These are phyloP conservation scores for Ophioninae sp. DNA, from an alignment of 2,888 invertebrate genomes.

Conservation along the genomic window DNA sequence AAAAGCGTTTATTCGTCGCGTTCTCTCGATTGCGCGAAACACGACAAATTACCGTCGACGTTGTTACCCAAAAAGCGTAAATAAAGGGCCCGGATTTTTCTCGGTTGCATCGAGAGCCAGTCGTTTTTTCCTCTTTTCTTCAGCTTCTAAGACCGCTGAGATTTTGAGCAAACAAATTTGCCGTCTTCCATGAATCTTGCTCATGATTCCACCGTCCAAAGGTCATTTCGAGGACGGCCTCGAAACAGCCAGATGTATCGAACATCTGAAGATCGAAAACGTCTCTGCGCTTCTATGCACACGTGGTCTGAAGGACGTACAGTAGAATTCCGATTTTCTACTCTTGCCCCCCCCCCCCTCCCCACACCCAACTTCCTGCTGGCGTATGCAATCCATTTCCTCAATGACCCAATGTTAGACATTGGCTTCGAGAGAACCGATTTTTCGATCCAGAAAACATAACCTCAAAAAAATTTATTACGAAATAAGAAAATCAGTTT, in stretches of 20 bases:
- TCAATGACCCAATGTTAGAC: too few species aligned
- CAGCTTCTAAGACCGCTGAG: conserved; percentile 68
- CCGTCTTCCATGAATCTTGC: conserved; percentile 42
- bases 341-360: too few species aligned
- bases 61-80: background rate
- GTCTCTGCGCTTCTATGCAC: background rate
- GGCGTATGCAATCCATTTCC: too few species aligned
- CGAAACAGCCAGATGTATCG: background rate
- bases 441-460: too few species aligned
- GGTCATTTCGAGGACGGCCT: background rate
- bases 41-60: conserved; percentile 19
- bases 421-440: too few species aligned
- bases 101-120: conserved; percentile 45
- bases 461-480: too few species aligned
- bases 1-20: conserved; percentile 34
- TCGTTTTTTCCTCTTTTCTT: conserved; percentile 39
- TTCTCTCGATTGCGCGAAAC: conserved; percentile 17
- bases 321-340: too few species aligned
- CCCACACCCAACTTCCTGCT: too few species aligned
- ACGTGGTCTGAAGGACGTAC: conserved; percentile 38
- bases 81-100: conserved; percentile 66
- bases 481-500: too few species aligned
- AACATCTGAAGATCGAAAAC: background rate
- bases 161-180: conserved; percentile 76
- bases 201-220: conserved; percentile 28